A percentile compares a stretch with the other conserved stretches of the same genome.
Conservation (phyloP, 2,113 vertebrate species). For the Vicugna pacos region DNA sequence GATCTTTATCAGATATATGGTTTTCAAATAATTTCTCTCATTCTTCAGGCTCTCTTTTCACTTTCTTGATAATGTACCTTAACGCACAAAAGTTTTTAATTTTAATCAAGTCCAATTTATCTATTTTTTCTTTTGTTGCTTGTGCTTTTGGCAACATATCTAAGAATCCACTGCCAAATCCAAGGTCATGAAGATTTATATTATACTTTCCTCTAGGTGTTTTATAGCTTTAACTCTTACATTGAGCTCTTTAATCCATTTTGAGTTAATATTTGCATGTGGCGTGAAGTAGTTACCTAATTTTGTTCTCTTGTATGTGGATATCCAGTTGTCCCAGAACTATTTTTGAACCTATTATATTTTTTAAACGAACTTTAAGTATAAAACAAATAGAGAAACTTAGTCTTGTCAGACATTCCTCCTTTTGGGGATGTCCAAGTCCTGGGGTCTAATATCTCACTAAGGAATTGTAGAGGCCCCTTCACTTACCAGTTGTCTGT, state of each 20-base stretch:
- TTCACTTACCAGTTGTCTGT: background rate
- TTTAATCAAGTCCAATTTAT: background rate
- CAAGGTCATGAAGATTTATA: background rate
- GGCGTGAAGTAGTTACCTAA: background rate
- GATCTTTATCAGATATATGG: background rate
- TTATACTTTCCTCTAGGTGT: background rate
- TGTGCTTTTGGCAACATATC: background rate
- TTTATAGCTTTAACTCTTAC: background rate
- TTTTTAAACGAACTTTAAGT: constrained; percentile 14
- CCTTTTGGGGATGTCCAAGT: background rate
- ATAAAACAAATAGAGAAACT: background rate
- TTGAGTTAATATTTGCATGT: background rate
- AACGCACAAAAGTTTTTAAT: background rate
- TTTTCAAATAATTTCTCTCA: background rate
- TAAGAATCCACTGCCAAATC: background rate
- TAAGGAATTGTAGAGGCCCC: background rate
- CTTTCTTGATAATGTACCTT: background rate
- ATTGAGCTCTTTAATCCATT: background rate
- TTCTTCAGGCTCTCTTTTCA: background rate
- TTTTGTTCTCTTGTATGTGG: background rate
- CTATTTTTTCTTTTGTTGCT: background rate
- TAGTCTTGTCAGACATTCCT: background rate
- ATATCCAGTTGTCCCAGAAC: background rate
- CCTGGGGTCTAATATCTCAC: background rate
- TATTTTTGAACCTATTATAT: background rate